Evolutionary conservation across 2,888 invertebrate genomes (phyloP), one percentile per base, ranked within the genome.

Genomic region (Yponomeuta sedellus): DNA sequence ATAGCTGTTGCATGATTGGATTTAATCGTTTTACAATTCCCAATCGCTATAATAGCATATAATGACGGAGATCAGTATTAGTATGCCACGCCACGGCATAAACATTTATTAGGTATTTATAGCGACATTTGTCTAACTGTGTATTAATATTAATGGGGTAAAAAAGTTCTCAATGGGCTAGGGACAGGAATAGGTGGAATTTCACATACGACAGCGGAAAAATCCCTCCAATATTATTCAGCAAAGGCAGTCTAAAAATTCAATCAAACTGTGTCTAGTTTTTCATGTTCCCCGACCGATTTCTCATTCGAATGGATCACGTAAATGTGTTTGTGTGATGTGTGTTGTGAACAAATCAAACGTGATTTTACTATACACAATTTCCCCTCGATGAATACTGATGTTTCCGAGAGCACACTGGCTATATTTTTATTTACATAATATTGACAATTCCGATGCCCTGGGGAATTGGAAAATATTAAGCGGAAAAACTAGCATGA

Each of bases 331-430:
- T 52, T 52, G 44, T 16, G 44, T 52, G 44, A 52, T 52, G 44
- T 52, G 44, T 52, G 44, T 16, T 52, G 16, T 52, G 44, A 52
- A 52, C 44, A 52, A 52, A 52, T 52, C 44, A 52, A 52, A 52
- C 44, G 44, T 52, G 44, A 52, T 52, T 52, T 52, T 52, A 52
- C 44, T 52, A 52, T 52, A 52, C 44, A 52, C 44, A 52, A 52
- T 52, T 12, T 52, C 44, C 16, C 16, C 44, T 52, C 44, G 16
- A 52, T 52, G 44, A 52, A 52, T 52, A 52, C 44, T 52, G 44
- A 44, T 44, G 44, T 52, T 52, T 52, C 16, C 44, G 44, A 52
- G 44, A 52, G 16, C 44, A 52, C 16, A 52, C 44, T 16, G 5
- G 16, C 44, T 52, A 52, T 16, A 52, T 52, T 52, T 52, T 16